These are phyloP conservation scores for Pogonus chalceus DNA, from an alignment of 1,140 invertebrate species.

Conservation along the genomic window DNA sequence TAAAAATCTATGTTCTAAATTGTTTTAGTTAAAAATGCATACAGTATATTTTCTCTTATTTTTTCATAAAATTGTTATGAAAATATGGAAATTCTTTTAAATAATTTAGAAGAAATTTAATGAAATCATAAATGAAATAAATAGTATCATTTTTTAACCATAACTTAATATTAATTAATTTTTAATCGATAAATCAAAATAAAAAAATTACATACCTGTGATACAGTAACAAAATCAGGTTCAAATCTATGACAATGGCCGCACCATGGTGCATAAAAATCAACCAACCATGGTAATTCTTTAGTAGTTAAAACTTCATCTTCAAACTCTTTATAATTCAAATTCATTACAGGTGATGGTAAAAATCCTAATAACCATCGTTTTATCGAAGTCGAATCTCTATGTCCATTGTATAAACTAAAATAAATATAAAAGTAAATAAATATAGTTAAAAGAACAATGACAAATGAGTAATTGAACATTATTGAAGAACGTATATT, in stretches of 20 bases:
- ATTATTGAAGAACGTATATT: too few relatives aligned
- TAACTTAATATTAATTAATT: background rate
- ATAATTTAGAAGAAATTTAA: too few relatives aligned
- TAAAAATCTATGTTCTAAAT: too few relatives aligned
- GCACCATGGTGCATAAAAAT: conserved; percentile 71
- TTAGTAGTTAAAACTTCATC: conserved; percentile 35
- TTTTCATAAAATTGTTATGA: too few relatives aligned
- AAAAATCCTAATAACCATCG: conserved; percentile 51
- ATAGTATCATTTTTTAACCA: too few relatives aligned
- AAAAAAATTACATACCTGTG: conserved; percentile 40
- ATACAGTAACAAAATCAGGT: conserved; percentile 55
- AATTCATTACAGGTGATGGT: conserved; percentile 39
- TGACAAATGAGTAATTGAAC: too few relatives aligned
- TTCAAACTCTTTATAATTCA: conserved; percentile 34
- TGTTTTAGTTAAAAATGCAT: too few relatives aligned
- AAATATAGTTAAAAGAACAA: conserved; percentile 15
- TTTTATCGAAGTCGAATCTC: conserved; percentile 47
- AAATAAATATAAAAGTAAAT: conserved; percentile 24
- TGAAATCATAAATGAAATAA: too few relatives aligned
- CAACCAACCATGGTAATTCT: conserved; percentile 49
- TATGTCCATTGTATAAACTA: conserved; percentile 49
- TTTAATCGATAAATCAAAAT: background rate
- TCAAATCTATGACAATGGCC: conserved; percentile 59
- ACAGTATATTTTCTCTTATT: too few relatives aligned
- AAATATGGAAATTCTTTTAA: too few relatives aligned